Conservation (phyloP, 2,888 invertebrate species). For the Cheilosia pagana region DNA sequence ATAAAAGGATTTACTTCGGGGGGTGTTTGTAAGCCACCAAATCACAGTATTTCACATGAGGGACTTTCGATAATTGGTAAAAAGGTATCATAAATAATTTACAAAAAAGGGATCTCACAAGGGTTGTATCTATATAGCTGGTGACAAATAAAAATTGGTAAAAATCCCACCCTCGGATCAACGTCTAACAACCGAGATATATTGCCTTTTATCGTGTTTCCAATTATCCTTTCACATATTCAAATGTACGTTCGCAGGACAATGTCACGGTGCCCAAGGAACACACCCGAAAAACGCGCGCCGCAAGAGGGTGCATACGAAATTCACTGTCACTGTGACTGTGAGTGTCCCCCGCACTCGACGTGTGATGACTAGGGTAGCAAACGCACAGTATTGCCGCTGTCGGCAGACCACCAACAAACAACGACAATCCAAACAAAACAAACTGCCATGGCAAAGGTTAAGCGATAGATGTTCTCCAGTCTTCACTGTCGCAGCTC, state of each 20-base stretch:
- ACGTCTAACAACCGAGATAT: constrained; percentile 41
- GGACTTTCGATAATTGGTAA: constrained; percentile 50
- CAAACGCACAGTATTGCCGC: constrained; percentile 56
- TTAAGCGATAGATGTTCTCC: constrained; percentile 57
- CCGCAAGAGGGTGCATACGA: constrained; percentile 54
- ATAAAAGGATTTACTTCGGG: constrained; percentile 53
- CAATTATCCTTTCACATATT: constrained; percentile 54
- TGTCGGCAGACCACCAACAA: constrained; percentile 57
- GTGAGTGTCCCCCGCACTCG: constrained; percentile 15
- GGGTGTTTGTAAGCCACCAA: constrained; percentile 23
- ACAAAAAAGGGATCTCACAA: not conserved
- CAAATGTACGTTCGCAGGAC: constrained; percentile 42
- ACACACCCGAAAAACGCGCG: constrained; percentile 21
- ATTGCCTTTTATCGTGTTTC: constrained; percentile 55
- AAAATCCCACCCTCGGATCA: constrained; percentile 18
- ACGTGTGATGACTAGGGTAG: constrained; percentile 5
- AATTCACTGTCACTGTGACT: constrained; percentile 28
- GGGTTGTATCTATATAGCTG: not conserved
- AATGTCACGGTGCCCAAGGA: constrained; percentile 6
- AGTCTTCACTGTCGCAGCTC: constrained; percentile 30
- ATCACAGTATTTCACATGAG: constrained; percentile 35
- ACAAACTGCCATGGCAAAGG: constrained; percentile 62
- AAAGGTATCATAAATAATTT: constrained; percentile 54
- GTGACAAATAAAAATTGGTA: constrained; percentile 3
- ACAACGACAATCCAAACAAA: constrained; percentile 63